These are phyloP conservation scores for Amorpha juglandis DNA, from an alignment of 2,888 invertebrate species.

Conservation along the genomic window DNA sequence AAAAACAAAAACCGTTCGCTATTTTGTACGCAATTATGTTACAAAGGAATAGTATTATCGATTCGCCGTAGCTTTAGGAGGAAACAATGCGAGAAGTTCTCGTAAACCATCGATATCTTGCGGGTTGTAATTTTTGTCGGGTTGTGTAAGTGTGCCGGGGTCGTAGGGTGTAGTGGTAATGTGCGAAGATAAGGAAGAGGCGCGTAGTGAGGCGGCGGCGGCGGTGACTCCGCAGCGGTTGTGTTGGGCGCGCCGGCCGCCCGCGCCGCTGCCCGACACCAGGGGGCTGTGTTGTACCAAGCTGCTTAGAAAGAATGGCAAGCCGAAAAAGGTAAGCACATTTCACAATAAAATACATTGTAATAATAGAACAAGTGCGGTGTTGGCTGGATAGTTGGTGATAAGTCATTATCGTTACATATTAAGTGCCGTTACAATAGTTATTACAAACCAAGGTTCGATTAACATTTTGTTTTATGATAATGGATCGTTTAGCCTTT, in stretches of 20 bases:
- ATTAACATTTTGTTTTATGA: no score
- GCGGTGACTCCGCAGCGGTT: slow-evolving; percentile 66
- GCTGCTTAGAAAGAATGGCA: slow-evolving; percentile 91
- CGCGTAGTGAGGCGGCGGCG: slow-evolving; percentile 66
- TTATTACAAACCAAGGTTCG: no score
- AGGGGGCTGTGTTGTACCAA: slow-evolving; percentile 93
- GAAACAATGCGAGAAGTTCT: slow-evolving; percentile 77
- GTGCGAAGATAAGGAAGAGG: slow-evolving; percentile 81
- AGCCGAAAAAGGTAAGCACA: slow-evolving; percentile 89
- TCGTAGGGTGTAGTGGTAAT: slow-evolving; percentile 58
- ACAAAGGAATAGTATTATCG: slow-evolving; percentile 69
- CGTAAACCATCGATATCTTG: slow-evolving; percentile 79
- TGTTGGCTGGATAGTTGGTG: neutral
- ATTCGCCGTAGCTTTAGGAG: slow-evolving; percentile 59
- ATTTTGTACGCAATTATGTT: slow-evolving; percentile 67
- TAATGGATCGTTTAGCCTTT: no score
- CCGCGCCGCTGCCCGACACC: slow-evolving; percentile 86
- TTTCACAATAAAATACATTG: neutral
- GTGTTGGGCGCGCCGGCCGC: slow-evolving; percentile 74
- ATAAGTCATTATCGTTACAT: no score
- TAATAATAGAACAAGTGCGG: no score
- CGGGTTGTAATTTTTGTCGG: slow-evolving; percentile 70
- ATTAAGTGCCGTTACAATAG: no score
- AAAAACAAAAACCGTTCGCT: slow-evolving; percentile 46
- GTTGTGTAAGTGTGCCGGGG: slow-evolving; percentile 59